Percentiles rank a stretch among this genome's conserved stretches.
phyloP scores from a whole-genome alignment of 1,140 invertebrate species.

The Trachymyrmex septentrionalis region DNA sequence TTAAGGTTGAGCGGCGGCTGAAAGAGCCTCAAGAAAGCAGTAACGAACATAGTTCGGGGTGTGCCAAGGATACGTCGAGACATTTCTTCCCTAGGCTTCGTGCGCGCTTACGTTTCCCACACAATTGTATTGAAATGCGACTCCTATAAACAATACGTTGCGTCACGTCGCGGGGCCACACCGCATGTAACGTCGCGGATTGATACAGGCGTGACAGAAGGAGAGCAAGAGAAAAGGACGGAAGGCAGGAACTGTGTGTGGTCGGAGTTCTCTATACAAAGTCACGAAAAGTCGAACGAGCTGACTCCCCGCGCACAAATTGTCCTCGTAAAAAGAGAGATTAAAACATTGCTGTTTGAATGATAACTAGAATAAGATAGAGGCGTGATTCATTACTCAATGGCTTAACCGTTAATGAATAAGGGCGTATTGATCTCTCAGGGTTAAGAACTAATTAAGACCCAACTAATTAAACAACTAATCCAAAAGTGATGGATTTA shows the following conservation, averaged over 20 bases:
- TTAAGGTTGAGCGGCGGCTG: constrained; percentile 12
- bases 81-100: constrained; percentile 74
- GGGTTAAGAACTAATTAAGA: not conserved
- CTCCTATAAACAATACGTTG: constrained; percentile 80
- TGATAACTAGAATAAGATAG: constrained; percentile 12
- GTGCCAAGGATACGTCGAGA: constrained; percentile 78
- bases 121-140: constrained; percentile 82
- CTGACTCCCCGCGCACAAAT: not conserved
- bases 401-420: not conserved
- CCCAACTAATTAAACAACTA: constrained; percentile 4
- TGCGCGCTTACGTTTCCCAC: constrained; percentile 73
- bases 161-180: constrained; percentile 73
- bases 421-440: not conserved
- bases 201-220: constrained; percentile 73
- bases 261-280: constrained; percentile 8
- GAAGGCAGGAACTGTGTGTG: not conserved
- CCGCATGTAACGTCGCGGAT: constrained; percentile 28
- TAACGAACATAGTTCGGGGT: constrained; percentile 53
- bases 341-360: constrained; percentile 5
- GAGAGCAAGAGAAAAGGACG: constrained; percentile 43
- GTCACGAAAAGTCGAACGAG: not conserved
- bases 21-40: constrained; percentile 32
- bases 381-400: not conserved
- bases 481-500: constrained; percentile 20
- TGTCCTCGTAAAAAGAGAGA: not conserved